Evolutionary conservation across 2,113 vertebrate species (phyloP).

Genomic region (Rhodinocichla rosea): DNA sequence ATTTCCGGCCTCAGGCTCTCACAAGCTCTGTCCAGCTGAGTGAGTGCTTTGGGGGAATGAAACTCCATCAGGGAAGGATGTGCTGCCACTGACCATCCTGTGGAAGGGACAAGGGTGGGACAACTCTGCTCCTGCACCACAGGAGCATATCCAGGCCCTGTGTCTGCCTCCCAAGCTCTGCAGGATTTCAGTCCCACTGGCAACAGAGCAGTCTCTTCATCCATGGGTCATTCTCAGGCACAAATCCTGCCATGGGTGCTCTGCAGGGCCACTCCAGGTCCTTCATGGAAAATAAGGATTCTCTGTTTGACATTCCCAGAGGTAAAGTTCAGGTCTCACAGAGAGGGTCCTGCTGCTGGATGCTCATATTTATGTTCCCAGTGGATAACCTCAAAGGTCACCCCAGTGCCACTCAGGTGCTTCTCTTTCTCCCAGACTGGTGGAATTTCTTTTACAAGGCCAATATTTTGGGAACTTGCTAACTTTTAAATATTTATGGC

Average conservation of each 20-base stretch:
- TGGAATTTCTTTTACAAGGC: neutral
- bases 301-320: neutral
- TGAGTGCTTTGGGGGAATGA: neutral
- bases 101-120: neutral
- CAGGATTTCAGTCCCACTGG: neutral
- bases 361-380: neutral
- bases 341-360: neutral
- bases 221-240: neutral
- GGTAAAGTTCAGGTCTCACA: neutral
- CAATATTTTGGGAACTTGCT: neutral
- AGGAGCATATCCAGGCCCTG: rapidly evolving
- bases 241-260: neutral
- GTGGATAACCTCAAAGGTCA: neutral
- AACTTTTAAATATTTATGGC: neutral
- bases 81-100: neutral
- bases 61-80: neutral
- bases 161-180: neutral
- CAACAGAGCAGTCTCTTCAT: neutral
- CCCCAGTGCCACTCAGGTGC: no score
- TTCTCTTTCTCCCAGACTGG: neutral
- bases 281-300: neutral
- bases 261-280: neutral
- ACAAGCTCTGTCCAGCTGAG: neutral
- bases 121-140: neutral
- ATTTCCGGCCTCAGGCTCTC: neutral